Evolutionary conservation across 2,888 invertebrate species (phyloP).

Genomic region (Saturnia pavonia): DNA sequence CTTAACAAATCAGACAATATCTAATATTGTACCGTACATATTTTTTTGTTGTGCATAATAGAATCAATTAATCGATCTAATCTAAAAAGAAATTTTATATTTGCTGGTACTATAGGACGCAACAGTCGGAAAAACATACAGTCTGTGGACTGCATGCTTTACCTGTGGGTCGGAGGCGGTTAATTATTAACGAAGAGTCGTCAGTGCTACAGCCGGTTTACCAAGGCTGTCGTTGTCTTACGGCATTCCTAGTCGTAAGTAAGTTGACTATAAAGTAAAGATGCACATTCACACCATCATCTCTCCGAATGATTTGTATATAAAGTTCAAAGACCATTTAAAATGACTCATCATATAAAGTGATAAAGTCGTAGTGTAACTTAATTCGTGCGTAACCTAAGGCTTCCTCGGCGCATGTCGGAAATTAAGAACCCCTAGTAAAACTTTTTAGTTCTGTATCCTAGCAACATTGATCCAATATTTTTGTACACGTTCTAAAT

Average conservation of each 20-base stretch:
- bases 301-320: background rate
- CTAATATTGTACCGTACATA: background rate
- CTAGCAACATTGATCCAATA: constrained; percentile 71
- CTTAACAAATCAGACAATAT: background rate
- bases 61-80: background rate
- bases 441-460: constrained; percentile 56
- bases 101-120: constrained; percentile 59
- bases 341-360: background rate
- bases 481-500: constrained; percentile 11
- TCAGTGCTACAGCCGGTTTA: constrained; percentile 61
- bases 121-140: constrained; percentile 54
- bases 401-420: constrained; percentile 64
- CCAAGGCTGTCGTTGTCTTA: constrained; percentile 65
- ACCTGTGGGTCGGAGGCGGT: constrained; percentile 76
- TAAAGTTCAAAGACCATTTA: background rate
- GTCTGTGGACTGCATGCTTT: too few species aligned
- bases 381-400: constrained; percentile 35
- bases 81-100: constrained; percentile 30
- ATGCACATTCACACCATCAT: constrained; percentile 1
- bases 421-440: constrained; percentile 69
- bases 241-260: constrained; percentile 59
- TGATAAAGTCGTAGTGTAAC: constrained; percentile 29
- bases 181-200: constrained; percentile 72
- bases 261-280: background rate
- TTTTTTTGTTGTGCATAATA: background rate